Conservation (phyloP, 2,797 vertebrate species). For the Triplophysa yarkandensis region DNA sequence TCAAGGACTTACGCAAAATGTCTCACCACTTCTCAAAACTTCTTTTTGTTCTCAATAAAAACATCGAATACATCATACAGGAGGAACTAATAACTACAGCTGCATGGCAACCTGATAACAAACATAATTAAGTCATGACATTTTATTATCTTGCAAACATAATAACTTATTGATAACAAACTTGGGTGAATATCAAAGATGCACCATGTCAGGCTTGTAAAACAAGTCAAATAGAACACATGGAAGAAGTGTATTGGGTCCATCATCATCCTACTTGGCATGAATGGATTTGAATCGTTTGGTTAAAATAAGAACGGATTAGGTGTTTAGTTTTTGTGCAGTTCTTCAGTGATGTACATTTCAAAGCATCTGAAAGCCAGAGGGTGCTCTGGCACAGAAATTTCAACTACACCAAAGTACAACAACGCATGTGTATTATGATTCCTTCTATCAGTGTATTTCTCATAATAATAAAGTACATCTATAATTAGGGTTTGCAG, state of each 20-base stretch:
- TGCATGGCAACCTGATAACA: conserved; percentile 24
- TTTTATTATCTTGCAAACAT: conserved; percentile 19
- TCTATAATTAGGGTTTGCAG: too few relatives aligned
- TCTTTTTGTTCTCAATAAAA: conserved; percentile 7
- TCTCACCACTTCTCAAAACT: background rate
- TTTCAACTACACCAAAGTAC: too few relatives aligned
- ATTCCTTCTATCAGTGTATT: too few relatives aligned
- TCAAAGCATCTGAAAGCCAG: too few relatives aligned
- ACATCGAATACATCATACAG: background rate
- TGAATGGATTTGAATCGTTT: too few relatives aligned
- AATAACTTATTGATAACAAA: conserved; percentile 11
- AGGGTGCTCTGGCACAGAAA: too few relatives aligned
- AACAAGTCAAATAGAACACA: background rate
- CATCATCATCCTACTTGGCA: background rate
- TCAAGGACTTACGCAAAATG: background rate
- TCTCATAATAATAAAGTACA: too few relatives aligned
- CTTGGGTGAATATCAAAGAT: background rate
- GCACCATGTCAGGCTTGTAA: background rate
- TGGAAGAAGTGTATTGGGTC: background rate
- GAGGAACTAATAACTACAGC: conserved; percentile 22
- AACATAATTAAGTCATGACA: conserved; percentile 21
- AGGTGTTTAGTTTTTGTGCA: too few relatives aligned
- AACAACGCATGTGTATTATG: too few relatives aligned
- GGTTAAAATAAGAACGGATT: too few relatives aligned
- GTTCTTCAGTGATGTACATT: too few relatives aligned